phyloP scores from a whole-genome alignment of 2,113 vertebrate genomes.

The Rhinolophus sinicus region DNA sequence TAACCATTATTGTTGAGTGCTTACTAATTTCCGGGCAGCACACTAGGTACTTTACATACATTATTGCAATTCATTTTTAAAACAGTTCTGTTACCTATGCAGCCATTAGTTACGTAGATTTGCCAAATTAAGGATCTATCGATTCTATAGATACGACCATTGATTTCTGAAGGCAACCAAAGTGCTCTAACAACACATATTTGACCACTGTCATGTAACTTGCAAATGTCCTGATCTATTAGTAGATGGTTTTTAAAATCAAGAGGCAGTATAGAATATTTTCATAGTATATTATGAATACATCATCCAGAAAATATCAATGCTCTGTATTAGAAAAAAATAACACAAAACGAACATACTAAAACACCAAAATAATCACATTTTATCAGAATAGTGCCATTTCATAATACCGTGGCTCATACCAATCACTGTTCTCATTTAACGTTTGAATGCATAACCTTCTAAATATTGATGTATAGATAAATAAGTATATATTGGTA shows the following conservation, averaged over 20 bases:
- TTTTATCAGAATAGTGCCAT: background rate
- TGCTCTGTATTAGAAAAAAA: background rate
- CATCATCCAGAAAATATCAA: background rate
- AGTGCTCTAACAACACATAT: background rate
- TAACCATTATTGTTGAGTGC: background rate
- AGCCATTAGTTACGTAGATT: background rate
- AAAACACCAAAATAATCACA: background rate
- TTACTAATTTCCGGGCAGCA: background rate
- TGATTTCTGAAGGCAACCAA: background rate
- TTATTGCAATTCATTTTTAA: constrained; percentile 3
- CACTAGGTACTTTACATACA: background rate
- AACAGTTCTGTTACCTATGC: background rate
- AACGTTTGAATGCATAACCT: background rate
- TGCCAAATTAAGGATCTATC: constrained; percentile 22
- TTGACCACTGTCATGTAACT: background rate
- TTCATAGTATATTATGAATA: constrained; percentile 4
- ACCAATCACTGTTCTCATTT: background rate
- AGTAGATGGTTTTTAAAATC: background rate
- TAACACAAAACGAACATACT: background rate
- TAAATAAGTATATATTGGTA: background rate
- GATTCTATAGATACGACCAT: background rate
- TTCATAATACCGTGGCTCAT: background rate
- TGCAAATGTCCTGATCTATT: background rate
- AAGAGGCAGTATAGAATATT: background rate
- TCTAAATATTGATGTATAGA: background rate